Conservation (phyloP, 2,797 vertebrate genomes). For the Notamacropus eugenii region DNA sequence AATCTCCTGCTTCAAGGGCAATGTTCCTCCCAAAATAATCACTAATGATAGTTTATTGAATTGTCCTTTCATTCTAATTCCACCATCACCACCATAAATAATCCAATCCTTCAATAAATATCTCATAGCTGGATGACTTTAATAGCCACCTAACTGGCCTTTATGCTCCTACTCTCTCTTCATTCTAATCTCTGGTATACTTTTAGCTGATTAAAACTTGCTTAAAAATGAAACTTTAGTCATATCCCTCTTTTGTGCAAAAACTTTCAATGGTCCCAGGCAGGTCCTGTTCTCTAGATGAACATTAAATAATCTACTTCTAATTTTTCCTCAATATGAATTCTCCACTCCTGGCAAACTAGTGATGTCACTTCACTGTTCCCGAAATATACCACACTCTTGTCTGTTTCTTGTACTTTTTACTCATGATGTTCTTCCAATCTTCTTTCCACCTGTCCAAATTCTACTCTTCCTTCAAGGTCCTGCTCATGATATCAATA, state of each 20-base stretch:
- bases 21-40: not conserved
- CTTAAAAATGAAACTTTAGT: not conserved
- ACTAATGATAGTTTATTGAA: not conserved
- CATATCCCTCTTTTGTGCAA: not conserved
- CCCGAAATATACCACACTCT: not conserved
- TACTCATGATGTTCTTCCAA: not conserved
- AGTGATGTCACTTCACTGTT: not conserved
- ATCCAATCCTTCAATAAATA: not conserved
- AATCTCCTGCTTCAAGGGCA: not conserved
- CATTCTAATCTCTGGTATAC: not conserved
- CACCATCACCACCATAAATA: not conserved
- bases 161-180: not conserved
- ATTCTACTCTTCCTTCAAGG: not conserved
- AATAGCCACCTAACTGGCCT: not conserved
- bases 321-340: not conserved
- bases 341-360: not conserved
- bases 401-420: not conserved
- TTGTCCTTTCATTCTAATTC: not conserved
- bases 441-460: not conserved
- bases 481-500: not conserved
- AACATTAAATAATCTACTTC: not conserved
- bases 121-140: not conserved
- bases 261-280: not conserved
- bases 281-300: not conserved
- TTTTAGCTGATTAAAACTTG: not conserved